Conservation (phyloP, 2,797 vertebrate species). For the Manis pentadactyla region DNA sequence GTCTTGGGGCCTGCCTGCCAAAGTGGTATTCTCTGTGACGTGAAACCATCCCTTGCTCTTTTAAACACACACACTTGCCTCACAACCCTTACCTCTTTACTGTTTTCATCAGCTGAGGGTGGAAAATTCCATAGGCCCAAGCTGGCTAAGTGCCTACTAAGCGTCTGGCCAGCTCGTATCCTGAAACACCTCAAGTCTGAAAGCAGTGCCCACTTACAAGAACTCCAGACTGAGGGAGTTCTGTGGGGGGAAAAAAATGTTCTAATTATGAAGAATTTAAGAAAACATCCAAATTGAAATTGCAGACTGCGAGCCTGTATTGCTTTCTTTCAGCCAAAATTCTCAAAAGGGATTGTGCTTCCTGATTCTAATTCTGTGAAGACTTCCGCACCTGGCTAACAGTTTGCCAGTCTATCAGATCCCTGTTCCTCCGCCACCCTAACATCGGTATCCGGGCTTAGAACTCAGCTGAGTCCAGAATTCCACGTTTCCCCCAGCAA, state of each 20-base stretch:
- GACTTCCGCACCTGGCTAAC: conserved; percentile 3
- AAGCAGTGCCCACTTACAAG: conserved; percentile 67
- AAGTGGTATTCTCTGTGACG: conserved; percentile 44
- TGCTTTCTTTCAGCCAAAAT: conserved; percentile 47
- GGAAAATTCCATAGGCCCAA: conserved; percentile 81
- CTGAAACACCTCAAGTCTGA: conserved; percentile 78
- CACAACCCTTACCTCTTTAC: neutral
- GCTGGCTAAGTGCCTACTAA: conserved; percentile 70
- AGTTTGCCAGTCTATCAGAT: neutral
- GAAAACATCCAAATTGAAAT: conserved; percentile 71
- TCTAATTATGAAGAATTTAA: conserved; percentile 70
- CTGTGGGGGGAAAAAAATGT: conserved; percentile 4
- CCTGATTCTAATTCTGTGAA: conserved; percentile 15
- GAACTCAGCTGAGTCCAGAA: neutral
- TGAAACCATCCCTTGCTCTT: conserved; percentile 61
- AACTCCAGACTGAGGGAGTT: conserved; percentile 69
- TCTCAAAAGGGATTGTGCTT: conserved; percentile 30
- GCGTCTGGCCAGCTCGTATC: conserved; percentile 74
- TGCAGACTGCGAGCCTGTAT: conserved; percentile 55
- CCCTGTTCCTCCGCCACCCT: neutral
- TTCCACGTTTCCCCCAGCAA: neutral
- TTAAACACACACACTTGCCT: neutral
- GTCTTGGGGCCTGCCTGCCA: conserved; percentile 9
- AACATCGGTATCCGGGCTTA: neutral
- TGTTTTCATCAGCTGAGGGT: conserved; percentile 63